phyloP scores from a whole-genome alignment of 2,113 vertebrate genomes.

The Solea senegalensis region DNA sequence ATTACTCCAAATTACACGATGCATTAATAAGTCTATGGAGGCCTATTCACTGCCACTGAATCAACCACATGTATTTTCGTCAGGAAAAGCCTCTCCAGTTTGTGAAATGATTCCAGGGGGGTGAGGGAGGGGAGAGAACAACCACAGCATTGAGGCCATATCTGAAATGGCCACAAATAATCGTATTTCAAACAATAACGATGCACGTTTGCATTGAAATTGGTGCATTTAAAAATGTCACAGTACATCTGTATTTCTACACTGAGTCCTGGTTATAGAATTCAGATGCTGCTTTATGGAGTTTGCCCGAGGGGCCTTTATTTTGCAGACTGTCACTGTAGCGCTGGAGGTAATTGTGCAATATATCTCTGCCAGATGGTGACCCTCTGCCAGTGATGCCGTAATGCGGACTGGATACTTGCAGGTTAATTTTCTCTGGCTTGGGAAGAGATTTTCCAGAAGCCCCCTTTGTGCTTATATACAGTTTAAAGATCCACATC shows the following conservation, averaged over 20 bases:
- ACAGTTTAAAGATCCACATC: conserved; percentile 40
- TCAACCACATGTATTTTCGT: not conserved
- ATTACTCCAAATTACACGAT: not conserved
- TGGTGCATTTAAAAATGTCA: conserved; percentile 18
- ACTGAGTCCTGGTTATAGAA: conserved; percentile 26
- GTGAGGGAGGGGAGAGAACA: not conserved
- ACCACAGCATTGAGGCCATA: not conserved
- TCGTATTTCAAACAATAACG: conserved; percentile 28
- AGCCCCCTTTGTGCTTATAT: conserved; percentile 33
- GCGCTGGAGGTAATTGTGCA: conserved; percentile 65
- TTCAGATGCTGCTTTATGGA: conserved; percentile 34
- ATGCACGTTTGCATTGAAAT: conserved; percentile 28
- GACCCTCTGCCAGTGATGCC: conserved; percentile 47
- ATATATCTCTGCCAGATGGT: conserved; percentile 77
- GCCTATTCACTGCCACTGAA: not conserved
- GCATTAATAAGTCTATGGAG: not conserved
- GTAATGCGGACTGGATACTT: conserved; percentile 48
- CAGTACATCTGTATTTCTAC: conserved; percentile 36
- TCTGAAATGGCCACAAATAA: conserved; percentile 13
- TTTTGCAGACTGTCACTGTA: conserved; percentile 52
- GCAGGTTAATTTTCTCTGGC: conserved; percentile 60
- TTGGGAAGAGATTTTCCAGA: conserved; percentile 52
- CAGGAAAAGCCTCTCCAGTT: not conserved
- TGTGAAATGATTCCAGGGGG: not conserved
- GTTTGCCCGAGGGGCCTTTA: conserved; percentile 48